These are phyloP conservation scores for Eremobia ochroleuca DNA, from an alignment of 2,888 invertebrate species.

Conservation along the genomic window DNA sequence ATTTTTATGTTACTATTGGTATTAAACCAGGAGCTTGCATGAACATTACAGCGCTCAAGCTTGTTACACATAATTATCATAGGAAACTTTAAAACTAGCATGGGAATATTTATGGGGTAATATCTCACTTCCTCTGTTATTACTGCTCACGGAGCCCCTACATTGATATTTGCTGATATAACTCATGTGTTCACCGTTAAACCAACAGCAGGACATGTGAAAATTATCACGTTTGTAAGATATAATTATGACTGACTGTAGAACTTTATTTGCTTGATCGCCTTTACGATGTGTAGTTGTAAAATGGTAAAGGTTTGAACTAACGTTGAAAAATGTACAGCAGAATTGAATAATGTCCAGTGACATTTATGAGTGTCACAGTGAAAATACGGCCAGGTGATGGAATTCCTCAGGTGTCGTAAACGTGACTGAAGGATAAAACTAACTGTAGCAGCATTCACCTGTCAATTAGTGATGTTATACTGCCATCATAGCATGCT, in stretches of 20 bases:
- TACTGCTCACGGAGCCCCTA: constrained; percentile 47
- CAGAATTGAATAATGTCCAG: constrained; percentile 18
- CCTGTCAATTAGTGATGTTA: constrained; percentile 57
- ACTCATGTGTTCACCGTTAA: constrained; percentile 63
- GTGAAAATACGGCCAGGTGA: constrained; percentile 39
- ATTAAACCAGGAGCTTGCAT: constrained; percentile 45
- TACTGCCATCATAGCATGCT: constrained; percentile 32
- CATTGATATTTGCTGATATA: constrained; percentile 64
- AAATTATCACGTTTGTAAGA: constrained; percentile 60
- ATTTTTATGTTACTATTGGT: constrained; percentile 16
- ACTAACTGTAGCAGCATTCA: constrained; percentile 37
- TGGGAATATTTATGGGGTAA: constrained; percentile 70
- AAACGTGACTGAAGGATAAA: constrained; percentile 45
- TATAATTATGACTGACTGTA: constrained; percentile 48
- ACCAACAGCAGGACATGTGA: constrained; percentile 56
- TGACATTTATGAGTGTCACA: constrained; percentile 26
- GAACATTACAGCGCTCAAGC: constrained; percentile 53
- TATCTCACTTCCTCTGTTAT: constrained; percentile 71
- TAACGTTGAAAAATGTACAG: constrained; percentile 28
- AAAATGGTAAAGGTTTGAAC: constrained; percentile 2
- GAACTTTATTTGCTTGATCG: constrained; percentile 35
- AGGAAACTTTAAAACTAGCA: constrained; percentile 64
- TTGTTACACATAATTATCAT: constrained; percentile 71
- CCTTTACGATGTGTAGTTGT: constrained; percentile 39
- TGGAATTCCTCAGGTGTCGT: constrained; percentile 34